Base-by-base conservation (phyloP, 2,888 invertebrate species). In the Diarsia mendica region DNA sequence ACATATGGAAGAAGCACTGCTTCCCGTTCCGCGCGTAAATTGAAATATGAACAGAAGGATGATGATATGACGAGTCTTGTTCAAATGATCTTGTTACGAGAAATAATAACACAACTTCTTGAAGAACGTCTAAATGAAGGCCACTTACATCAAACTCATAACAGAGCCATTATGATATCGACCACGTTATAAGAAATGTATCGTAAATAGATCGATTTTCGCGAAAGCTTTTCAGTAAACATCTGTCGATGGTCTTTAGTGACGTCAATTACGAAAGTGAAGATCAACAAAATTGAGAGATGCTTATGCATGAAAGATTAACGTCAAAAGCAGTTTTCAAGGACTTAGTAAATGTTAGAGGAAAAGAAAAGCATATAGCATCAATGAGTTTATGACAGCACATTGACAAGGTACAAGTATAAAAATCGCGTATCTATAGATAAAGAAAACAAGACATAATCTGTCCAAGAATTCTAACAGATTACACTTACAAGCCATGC, bases 181-280 rank as follows among this genome's bases (percentile, higher is more conserved):
- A n/a, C 11, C 10, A 44, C n/a, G 5, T 23, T 61, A 53, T 66
- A 5, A 20, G 18, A 64, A 67, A 64, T 33, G 2, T 18, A 46
- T 28, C 11, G 0, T 20, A 44, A 67, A 67, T 28, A 46, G 58
- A 76, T 74, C 0, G 13, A 39, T 63, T 65, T 60, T 66, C 23
- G 5, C 33, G 46, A 11, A 67, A 70, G 39, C 48, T 61, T 68
- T 71, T 2, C 46, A 28, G 53, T 63, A 63, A 76, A 71, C 13
- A 72, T 51, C 73, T 18, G 67, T 64, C 5, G 13, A 61, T 70
- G 61, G 60, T 20, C 5, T 5, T 58, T 80, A 77, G 79, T 80
- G 78, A 83, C 78, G 78, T 80, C 84, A 82, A 48, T 64, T 33
- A 72, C 60, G 15, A 79, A 71, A 79, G 68, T 55, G 11, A 72